Base-by-base conservation (phyloP, 2,113 vertebrate genomes). In the Illadopsis cleaveri region DNA sequence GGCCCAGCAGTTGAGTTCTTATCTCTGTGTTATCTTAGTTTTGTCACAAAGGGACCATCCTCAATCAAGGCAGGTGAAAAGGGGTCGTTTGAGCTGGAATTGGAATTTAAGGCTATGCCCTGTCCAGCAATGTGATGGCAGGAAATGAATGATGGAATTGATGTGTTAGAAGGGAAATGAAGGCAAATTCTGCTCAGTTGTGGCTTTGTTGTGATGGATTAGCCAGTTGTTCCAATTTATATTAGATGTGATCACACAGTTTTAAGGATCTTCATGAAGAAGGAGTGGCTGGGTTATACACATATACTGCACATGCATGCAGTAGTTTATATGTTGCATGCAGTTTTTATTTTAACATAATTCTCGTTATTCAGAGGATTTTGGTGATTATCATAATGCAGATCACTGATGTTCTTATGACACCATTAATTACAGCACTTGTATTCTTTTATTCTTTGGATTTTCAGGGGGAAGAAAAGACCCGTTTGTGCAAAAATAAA, bases 371-470 rank as follows among this genome's bases (percentile, higher is more conserved):
- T 82, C 13, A 6, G 45, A 54, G 56, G 79, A 24, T 88, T 90
- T 80, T 65, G 37, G 37, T 66, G 82, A 68, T 72, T 90, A 24
- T 71, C 33, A 2, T 79, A 33, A 58, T 2, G 6, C 53, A 82
- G 72, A 82, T 72, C 5, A 3, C 24, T 78, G 21, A 0, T 47
- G 31, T 89, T 75, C 13, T 79, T 76, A 65, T 64, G 37, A 22
- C 31, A 25, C 61, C 50, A 19, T 60, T 75, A 91, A 62, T 90
- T 95, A 50, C 45, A 88, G n/a, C 28, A 31, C 53, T 94, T 71
- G 53, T 82, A 48, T 93, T 82, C 85, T 94, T 87, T 75, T 96
- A 33, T 82, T 64, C 70, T 64, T n/a, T 30, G 42, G 25, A 25
- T 69, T 93, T 88, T 90, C 30, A 19, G 9, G 20, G 22, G 15